A percentile compares a stretch with the other conserved stretches of the same genome.
phyloP scores from a whole-genome alignment of 2,797 vertebrate genomes.

The Cryptoblepharus egeriae region DNA sequence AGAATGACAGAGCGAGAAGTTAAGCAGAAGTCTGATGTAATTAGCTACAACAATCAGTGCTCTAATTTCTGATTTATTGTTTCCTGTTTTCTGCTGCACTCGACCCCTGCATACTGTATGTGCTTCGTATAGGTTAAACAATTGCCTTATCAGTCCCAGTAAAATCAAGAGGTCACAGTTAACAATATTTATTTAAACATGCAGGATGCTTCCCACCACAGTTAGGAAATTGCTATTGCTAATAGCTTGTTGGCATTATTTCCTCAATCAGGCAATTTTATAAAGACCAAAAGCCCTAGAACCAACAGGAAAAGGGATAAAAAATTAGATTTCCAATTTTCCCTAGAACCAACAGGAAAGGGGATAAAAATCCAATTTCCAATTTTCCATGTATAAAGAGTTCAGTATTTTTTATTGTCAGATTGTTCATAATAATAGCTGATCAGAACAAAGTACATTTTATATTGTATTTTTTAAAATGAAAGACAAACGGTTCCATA shows the following conservation, averaged over 20 bases:
- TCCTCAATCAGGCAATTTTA: constrained; percentile 74
- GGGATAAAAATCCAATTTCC: constrained; percentile 40
- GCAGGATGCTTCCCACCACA: constrained; percentile 86
- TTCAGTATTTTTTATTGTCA: constrained; percentile 18
- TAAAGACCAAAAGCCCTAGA: constrained; percentile 54
- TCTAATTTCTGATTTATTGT: constrained; percentile 92
- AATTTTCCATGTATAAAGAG: neutral
- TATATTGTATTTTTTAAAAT: constrained; percentile 18
- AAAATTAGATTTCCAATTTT: constrained; percentile 42
- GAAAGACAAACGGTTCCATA: neutral
- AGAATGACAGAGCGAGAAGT: constrained; percentile 88
- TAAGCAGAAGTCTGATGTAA: constrained; percentile 90
- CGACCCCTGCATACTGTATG: constrained; percentile 84
- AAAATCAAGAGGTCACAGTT: constrained; percentile 82
- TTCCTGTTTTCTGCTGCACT: constrained; percentile 89
- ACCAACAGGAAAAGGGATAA: neutral
- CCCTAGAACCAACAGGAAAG: constrained; percentile 28
- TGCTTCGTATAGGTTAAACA: constrained; percentile 81
- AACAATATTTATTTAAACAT: constrained; percentile 92
- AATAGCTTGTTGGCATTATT: constrained; percentile 79
- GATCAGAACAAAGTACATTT: constrained; percentile 11
- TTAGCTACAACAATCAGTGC: constrained; percentile 91
- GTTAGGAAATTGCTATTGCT: constrained; percentile 88
- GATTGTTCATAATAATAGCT: neutral
- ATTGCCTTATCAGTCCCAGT: constrained; percentile 83